Evolutionary conservation across 2,113 vertebrate genomes (phyloP).

Genomic region (Laterallus jamaicensis): DNA sequence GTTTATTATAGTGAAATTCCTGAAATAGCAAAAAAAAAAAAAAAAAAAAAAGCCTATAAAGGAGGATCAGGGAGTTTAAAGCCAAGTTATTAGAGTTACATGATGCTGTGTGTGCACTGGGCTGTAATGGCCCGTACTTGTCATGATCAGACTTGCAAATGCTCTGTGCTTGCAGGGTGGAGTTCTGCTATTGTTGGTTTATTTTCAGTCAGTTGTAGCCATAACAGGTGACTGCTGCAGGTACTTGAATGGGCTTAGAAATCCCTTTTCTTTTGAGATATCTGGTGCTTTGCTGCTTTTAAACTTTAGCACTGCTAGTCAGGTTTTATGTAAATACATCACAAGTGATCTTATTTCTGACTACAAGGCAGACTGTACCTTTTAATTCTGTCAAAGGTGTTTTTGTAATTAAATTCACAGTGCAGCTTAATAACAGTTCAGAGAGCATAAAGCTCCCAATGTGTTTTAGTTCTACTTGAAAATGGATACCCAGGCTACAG

Average conservation of each 20-base stretch:
- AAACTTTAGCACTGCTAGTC: neutral
- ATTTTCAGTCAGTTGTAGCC: neutral
- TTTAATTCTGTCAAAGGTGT: slow-evolving; percentile 26
- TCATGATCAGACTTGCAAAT: neutral
- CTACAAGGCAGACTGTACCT: neutral
- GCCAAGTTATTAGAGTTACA: neutral
- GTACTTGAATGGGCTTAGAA: neutral
- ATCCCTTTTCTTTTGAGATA: neutral
- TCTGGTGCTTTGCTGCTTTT: neutral
- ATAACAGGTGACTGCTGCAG: neutral
- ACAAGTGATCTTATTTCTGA: slow-evolving; percentile 19
- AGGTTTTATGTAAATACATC: neutral
- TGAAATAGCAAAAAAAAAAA: slow-evolving; percentile 17
- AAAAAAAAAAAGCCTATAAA: neutral
- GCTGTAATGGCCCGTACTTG: neutral
- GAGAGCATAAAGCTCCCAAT: neutral
- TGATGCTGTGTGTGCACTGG: neutral
- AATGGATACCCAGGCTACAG: slow-evolving; percentile 20
- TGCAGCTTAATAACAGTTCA: neutral
- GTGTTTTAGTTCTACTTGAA: slow-evolving; percentile 18
- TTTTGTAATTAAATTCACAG: slow-evolving; percentile 6
- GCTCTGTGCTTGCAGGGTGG: neutral
- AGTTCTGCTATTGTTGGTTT: neutral
- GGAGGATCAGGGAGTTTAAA: slow-evolving; percentile 6
- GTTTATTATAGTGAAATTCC: slow-evolving; percentile 60